A percentile compares a stretch with the other conserved stretches of the same genome.
phyloP scores from a whole-genome alignment of 2,888 invertebrate species.

The Phorcus lineatus region DNA sequence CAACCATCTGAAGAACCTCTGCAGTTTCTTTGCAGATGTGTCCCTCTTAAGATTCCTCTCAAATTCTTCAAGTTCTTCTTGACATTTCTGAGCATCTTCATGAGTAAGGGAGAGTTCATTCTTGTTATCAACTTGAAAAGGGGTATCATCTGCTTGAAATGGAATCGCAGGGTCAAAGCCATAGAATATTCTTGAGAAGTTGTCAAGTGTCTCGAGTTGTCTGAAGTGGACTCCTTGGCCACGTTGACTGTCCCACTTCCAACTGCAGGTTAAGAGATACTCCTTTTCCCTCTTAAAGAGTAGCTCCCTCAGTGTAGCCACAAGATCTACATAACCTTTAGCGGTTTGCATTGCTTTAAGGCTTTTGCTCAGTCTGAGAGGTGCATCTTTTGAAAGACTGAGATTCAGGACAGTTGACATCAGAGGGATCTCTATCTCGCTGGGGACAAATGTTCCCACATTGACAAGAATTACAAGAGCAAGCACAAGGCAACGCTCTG shows the following conservation, averaged over 20 bases:
- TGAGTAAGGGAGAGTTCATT: constrained; percentile 38
- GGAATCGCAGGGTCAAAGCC: background rate
- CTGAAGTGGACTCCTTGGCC: background rate
- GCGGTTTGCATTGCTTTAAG: constrained; percentile 33
- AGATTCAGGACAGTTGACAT: constrained; percentile 39
- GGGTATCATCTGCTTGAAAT: background rate
- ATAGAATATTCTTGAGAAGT: constrained; percentile 5
- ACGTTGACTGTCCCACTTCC: constrained; percentile 31
- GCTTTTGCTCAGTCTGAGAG: constrained; percentile 38
- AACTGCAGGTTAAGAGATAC: constrained; percentile 36
- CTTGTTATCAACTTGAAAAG: constrained; percentile 26
- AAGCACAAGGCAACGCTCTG: constrained; percentile 54
- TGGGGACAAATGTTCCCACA: constrained; percentile 44
- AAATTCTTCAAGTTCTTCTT: constrained; percentile 31
- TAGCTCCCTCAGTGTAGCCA: constrained; percentile 29
- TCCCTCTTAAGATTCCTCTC: constrained; percentile 23
- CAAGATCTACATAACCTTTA: constrained; percentile 42
- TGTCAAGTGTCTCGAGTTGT: constrained; percentile 16
- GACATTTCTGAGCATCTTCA: constrained; percentile 35
- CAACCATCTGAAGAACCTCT: constrained; percentile 31
- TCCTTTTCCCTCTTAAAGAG: constrained; percentile 41
- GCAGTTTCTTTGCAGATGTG: constrained; percentile 36
- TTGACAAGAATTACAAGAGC: constrained; percentile 50
- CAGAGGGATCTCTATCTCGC: constrained; percentile 37
- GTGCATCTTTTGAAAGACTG: constrained; percentile 29